Conservation (phyloP, 2,797 vertebrate genomes). For the Sebastiscus albofasciatus region DNA sequence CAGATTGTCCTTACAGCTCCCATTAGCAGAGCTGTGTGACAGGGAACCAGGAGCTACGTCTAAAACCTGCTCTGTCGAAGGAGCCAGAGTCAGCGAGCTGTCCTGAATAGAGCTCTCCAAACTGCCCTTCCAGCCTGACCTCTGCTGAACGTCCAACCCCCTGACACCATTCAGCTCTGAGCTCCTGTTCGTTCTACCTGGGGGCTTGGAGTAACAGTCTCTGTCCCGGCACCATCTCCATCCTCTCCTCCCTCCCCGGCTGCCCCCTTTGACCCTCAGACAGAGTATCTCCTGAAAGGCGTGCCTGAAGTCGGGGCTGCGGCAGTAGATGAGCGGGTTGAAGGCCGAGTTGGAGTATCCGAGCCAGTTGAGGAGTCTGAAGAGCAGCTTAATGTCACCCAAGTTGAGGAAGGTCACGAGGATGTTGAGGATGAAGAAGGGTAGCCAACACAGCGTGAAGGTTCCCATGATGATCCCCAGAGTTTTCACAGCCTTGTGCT, state of each 20-base stretch:
- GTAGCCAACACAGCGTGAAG: constrained; percentile 97
- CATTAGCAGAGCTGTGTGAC: constrained; percentile 37
- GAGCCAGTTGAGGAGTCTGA: constrained; percentile 94
- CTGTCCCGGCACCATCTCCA: constrained; percentile 49
- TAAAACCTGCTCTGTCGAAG: constrained; percentile 42
- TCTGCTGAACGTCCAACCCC: neutral
- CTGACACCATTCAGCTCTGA: constrained; percentile 1
- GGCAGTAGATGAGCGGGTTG: constrained; percentile 98
- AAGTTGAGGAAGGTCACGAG: constrained; percentile 81
- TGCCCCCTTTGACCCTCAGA: constrained; percentile 63
- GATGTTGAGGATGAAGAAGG: constrained; percentile 97
- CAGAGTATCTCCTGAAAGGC: constrained; percentile 96
- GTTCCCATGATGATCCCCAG: constrained; percentile 98
- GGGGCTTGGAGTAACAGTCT: constrained; percentile 2
- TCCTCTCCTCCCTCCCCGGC: constrained; percentile 12
- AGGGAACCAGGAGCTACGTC: constrained; percentile 67
- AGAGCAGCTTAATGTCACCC: constrained; percentile 82
- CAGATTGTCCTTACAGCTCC: constrained; percentile 48
- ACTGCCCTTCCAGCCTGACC: constrained; percentile 42
- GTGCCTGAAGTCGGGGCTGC: constrained; percentile 94
- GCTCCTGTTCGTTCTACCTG: constrained; percentile 1
- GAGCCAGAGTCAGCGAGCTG: constrained; percentile 32
- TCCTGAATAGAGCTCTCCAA: constrained; percentile 38
- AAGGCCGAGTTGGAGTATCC: constrained; percentile 97
- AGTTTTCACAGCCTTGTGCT: constrained; percentile 97